Evolutionary conservation across 2,888 invertebrate species (phyloP).

Genomic region (Epirrita christyi): DNA sequence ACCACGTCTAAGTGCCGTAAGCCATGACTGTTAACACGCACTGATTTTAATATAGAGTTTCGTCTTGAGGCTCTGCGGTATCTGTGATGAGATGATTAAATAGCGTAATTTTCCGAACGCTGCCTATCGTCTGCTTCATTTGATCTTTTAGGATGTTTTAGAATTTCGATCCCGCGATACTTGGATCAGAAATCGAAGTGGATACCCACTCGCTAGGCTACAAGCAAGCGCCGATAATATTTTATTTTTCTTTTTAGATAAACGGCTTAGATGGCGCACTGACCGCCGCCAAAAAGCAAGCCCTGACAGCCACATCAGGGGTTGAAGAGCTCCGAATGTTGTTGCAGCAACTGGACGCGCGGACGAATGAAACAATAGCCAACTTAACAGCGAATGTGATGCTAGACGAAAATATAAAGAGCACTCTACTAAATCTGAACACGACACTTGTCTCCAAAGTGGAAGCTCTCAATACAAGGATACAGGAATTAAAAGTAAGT

Average conservation of each 20-base stretch:
- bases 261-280: constrained; percentile 75
- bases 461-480: constrained; percentile 61
- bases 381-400: constrained; percentile 61
- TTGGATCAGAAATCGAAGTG: too few species aligned
- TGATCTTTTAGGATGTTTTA: too few species aligned
- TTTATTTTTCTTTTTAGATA: constrained; percentile 64
- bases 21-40: too few species aligned
- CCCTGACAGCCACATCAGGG: constrained; percentile 64
- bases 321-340: constrained; percentile 70
- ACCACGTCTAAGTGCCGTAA: too few species aligned
- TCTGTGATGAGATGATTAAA: too few species aligned
- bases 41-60: too few species aligned
- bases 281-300: constrained; percentile 69
- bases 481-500: constrained; percentile 69
- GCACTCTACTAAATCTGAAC: constrained; percentile 59
- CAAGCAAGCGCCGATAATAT: background rate
- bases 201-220: too few species aligned
- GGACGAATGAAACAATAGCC: constrained; percentile 70
- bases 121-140: too few species aligned
- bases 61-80: too few species aligned
- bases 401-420: constrained; percentile 58
- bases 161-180: too few species aligned
- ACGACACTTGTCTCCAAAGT: constrained; percentile 61
- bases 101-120: too few species aligned
- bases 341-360: constrained; percentile 64